phyloP scores from a whole-genome alignment of 2,888 invertebrate species.

The Calliopum simillimum region DNA sequence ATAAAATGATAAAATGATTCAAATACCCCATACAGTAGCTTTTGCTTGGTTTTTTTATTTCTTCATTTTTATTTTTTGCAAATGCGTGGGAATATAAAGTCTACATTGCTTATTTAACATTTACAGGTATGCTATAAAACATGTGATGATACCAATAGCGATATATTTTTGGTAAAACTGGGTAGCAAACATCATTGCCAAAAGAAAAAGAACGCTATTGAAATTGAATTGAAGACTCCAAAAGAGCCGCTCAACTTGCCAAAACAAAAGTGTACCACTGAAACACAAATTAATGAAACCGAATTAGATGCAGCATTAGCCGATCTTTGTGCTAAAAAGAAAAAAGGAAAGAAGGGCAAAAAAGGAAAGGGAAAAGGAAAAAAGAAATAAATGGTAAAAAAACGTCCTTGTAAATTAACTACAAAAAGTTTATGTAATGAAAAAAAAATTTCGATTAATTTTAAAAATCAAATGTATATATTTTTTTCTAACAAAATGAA shows the following conservation, averaged over 20 bases:
- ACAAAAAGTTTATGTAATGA: constrained; percentile 28
- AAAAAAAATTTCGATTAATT: constrained; percentile 9
- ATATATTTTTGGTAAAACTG: constrained; percentile 78
- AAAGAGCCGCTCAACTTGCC: constrained; percentile 73
- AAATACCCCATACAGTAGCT: no score
- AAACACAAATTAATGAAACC: constrained; percentile 75
- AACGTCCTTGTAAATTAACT: constrained; percentile 12
- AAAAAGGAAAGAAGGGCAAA: constrained; percentile 44
- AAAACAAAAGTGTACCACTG: constrained; percentile 73
- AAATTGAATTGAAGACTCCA: constrained; percentile 81
- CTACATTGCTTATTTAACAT: constrained; percentile 16
- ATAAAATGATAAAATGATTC: no score
- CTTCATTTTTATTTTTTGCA: neutral
- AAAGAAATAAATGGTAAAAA: constrained; percentile 47
- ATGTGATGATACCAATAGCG: constrained; percentile 75
- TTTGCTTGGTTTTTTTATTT: no score
- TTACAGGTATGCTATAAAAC: constrained; percentile 64
- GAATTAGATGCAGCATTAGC: constrained; percentile 51
- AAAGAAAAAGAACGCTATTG: constrained; percentile 75
- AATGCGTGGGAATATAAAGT: neutral
- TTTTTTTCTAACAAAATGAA: neutral
- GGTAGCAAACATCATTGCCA: constrained; percentile 80
- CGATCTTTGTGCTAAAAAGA: constrained; percentile 39
- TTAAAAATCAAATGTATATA: constrained; percentile 23
- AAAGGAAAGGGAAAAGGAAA: constrained; percentile 46